These are phyloP conservation scores for Meta bourneti DNA, from an alignment of 2,888 invertebrate species.

Conservation along the genomic window DNA sequence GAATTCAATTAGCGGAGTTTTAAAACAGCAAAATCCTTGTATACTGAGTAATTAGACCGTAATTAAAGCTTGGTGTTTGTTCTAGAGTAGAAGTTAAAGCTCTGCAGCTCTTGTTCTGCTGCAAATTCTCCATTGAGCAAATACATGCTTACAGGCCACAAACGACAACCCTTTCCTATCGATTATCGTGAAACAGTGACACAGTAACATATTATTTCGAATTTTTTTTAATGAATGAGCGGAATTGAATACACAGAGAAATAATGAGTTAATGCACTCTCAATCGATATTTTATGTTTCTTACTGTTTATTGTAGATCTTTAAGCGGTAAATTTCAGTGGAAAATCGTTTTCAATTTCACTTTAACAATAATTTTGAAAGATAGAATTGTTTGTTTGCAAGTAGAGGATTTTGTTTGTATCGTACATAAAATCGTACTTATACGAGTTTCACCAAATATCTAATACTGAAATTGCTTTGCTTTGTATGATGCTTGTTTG, in stretches of 20 bases:
- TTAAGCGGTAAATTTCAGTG: no score
- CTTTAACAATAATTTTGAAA: no score
- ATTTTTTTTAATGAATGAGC: not conserved
- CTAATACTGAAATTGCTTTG: no score
- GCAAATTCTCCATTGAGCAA: not conserved
- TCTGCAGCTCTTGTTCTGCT: not conserved
- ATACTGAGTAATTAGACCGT: constrained; percentile 1
- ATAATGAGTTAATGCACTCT: not conserved
- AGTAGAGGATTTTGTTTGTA: no score
- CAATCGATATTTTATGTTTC: not conserved
- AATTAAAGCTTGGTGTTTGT: constrained; percentile 13
- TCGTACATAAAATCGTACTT: no score
- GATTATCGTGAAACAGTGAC: constrained; percentile 32
- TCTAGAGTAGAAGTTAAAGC: not conserved
- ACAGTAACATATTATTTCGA: not conserved
- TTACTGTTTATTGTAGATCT: no score
- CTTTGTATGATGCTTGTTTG: no score
- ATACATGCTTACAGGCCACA: not conserved
- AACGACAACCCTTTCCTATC: not conserved
- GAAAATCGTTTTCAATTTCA: no score
- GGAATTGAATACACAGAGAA: not conserved
- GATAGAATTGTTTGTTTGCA: no score
- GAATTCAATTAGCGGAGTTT: constrained; percentile 11
- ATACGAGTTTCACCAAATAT: no score
- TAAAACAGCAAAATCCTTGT: not conserved